Evolutionary conservation across 2,888 invertebrate genomes (phyloP).

Genomic region (Spilarctia lutea): DNA sequence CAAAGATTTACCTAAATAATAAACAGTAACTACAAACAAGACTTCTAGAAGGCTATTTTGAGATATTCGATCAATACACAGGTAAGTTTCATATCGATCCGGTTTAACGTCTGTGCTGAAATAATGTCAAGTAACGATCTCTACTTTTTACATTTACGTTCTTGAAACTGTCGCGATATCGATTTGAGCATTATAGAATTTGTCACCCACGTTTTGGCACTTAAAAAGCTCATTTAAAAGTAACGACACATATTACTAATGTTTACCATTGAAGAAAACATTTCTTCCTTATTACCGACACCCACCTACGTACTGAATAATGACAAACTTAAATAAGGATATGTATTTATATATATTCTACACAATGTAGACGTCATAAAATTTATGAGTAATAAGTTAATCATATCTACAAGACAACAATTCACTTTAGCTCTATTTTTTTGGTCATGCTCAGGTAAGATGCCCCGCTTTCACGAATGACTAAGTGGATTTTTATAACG

Average conservation of each 20-base stretch:
- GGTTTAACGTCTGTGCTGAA: neutral
- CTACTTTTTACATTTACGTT: neutral
- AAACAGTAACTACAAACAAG: neutral
- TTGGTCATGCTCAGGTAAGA: slow-evolving; percentile 35
- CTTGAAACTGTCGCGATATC: neutral
- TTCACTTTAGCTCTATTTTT: slow-evolving; percentile 37
- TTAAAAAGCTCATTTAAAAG: neutral
- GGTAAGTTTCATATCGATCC: neutral
- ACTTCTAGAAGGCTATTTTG: neutral
- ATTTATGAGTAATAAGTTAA: slow-evolving; percentile 45
- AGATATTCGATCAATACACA: neutral
- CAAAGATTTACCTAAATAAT: neutral
- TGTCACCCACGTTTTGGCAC: neutral
- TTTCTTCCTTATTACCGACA: neutral
- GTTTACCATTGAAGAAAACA: slow-evolving; percentile 4
- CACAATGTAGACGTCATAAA: slow-evolving; percentile 30
- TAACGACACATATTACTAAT: neutral
- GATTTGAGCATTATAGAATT: neutral
- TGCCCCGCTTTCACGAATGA: slow-evolving; percentile 49
- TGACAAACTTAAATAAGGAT: slow-evolving; percentile 2
- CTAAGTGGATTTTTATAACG: slow-evolving; percentile 34
- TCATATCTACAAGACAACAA: slow-evolving; percentile 34
- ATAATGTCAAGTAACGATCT: neutral
- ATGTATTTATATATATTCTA: slow-evolving; percentile 9
- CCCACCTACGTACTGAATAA: slow-evolving; percentile 6